Conservation (phyloP, 2,113 vertebrate species). For the Aspidoscelis tigris region DNA sequence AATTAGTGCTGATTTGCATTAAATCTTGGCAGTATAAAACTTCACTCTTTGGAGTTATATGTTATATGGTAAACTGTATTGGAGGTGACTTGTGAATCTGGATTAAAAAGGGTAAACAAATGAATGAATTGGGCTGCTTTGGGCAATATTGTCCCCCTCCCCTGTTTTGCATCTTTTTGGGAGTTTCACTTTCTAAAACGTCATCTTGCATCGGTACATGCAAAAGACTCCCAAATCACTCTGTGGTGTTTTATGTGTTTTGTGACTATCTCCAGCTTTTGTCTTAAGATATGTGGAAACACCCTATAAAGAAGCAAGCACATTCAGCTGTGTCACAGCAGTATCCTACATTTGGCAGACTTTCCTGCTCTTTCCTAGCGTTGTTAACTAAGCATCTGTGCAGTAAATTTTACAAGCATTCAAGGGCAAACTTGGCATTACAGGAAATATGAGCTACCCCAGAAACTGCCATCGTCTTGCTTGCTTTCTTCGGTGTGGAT, state of each 20-base stretch:
- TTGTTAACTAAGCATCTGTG: neutral
- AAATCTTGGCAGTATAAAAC: neutral
- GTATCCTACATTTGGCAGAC: neutral
- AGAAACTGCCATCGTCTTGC: neutral
- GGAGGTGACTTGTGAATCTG: neutral
- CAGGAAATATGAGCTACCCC: neutral
- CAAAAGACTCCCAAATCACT: neutral
- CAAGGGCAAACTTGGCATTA: no score
- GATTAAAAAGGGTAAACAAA: neutral
- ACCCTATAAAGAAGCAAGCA: no score
- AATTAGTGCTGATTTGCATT: neutral
- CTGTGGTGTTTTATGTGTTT: no score
- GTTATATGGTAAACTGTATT: no score
- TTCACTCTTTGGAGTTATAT: neutral
- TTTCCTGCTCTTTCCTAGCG: neutral
- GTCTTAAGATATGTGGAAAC: neutral
- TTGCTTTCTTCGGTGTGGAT: neutral
- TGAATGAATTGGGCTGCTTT: neutral
- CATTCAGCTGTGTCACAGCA: neutral
- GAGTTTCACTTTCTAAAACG: neutral
- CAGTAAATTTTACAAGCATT: neutral
- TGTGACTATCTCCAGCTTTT: neutral
- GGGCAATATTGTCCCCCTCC: no score
- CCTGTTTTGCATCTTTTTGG: neutral
- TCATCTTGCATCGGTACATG: no score